Conservation (phyloP, 2,113 vertebrate genomes). For the Balaenoptera acutorostrata region DNA sequence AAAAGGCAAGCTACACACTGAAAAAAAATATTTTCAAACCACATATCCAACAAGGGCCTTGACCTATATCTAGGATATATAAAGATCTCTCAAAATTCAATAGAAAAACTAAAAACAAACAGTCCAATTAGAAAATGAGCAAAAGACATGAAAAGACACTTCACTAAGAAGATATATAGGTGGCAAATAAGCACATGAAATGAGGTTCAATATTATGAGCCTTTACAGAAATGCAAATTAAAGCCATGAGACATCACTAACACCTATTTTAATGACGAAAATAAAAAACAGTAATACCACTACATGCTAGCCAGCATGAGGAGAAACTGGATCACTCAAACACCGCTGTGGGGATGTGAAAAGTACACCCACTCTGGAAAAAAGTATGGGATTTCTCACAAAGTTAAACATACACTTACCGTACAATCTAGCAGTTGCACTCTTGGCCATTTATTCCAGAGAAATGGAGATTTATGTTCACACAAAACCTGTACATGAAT, state of each 20-base stretch:
- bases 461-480: neutral
- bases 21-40: neutral
- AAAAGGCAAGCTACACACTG: neutral
- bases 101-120: too few relatives aligned
- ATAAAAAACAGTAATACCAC: neutral
- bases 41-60: neutral
- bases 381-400: neutral
- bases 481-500: neutral
- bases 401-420: neutral
- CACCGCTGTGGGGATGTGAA: neutral
- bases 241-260: neutral
- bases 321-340: neutral
- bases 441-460: neutral
- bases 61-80: neutral
- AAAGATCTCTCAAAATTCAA: too few relatives aligned
- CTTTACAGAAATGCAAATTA: neutral
- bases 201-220: neutral
- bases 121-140: too few relatives aligned
- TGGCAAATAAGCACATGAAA: too few relatives aligned
- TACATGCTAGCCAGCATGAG: neutral
- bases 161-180: too few relatives aligned
- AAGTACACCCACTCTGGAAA: neutral
- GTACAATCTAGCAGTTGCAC: neutral
- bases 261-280: neutral
- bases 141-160: too few relatives aligned